Evolutionary conservation across 2,888 invertebrate genomes (phyloP).

Genomic region (Epistrophella euchroma): DNA sequence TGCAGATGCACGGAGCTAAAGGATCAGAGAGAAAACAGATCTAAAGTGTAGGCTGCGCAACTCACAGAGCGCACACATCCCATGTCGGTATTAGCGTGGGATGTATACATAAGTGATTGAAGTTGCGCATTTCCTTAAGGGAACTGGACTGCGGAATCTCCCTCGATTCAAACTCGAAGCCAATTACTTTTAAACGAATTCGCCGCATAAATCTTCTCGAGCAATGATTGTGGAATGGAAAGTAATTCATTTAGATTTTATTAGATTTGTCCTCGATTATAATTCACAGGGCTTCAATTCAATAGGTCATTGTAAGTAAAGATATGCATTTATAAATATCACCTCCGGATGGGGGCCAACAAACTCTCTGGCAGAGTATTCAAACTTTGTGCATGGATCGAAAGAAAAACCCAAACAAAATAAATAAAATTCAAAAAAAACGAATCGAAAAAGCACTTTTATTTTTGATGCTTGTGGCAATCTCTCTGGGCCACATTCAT

Average conservation of each 20-base stretch:
- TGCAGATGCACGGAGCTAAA: conserved; percentile 43
- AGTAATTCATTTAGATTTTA: conserved; percentile 58
- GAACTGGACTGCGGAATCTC: not conserved
- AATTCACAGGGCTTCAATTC: conserved; percentile 57
- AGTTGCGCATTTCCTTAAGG: conserved; percentile 22
- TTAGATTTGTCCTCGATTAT: conserved; percentile 55
- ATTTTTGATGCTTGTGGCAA: conserved; percentile 67
- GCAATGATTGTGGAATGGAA: conserved; percentile 39
- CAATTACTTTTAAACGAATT: conserved; percentile 54
- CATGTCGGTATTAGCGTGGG: conserved; percentile 45
- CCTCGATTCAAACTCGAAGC: conserved; percentile 8
- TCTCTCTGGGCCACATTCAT: conserved; percentile 75
- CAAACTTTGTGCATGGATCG: conserved; percentile 19
- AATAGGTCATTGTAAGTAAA: conserved; percentile 65
- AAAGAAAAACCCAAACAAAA: conserved; percentile 14
- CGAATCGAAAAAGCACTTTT: conserved; percentile 60
- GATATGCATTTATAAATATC: conserved; percentile 7
- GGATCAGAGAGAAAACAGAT: conserved; percentile 35
- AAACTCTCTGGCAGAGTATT: conserved; percentile 32
- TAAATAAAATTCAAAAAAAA: conserved; percentile 1
- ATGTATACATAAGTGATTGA: conserved; percentile 52
- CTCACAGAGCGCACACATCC: not conserved
- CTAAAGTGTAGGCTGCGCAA: conserved; percentile 33
- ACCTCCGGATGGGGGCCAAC: not conserved
- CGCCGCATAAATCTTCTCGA: conserved; percentile 49